Evolutionary conservation across 2,113 vertebrate species (phyloP).

Genomic region (Thalassarche chlororhynchos): DNA sequence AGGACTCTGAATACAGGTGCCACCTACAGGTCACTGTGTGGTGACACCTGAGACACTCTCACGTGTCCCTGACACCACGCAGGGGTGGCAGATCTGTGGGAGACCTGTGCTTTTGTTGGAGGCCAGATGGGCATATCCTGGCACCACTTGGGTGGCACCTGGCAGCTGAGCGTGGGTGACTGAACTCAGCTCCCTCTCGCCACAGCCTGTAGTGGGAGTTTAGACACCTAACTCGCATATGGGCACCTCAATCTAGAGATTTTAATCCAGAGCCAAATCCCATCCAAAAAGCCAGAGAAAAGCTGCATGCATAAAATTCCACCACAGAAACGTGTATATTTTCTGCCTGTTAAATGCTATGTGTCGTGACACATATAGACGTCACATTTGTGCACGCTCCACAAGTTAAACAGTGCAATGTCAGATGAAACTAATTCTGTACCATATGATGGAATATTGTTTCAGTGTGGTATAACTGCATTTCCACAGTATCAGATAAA

Average conservation of each 20-base stretch:
- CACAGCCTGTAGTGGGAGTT: not conserved
- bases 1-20: not conserved
- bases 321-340: not conserved
- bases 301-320: not conserved
- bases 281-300: not conserved
- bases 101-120: not conserved
- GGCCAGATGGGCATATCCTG: not conserved
- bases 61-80: fast-evolving
- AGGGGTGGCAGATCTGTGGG: not conserved
- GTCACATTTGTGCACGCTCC: not conserved
- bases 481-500: not conserved
- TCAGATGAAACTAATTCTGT: not conserved
- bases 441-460: not conserved
- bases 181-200: not conserved
- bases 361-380: not conserved
- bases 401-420: not conserved
- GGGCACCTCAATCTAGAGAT: not conserved
- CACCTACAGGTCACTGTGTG: not conserved
- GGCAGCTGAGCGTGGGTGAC: not conserved
- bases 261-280: not conserved
- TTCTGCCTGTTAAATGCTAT: not conserved
- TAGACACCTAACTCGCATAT: not conserved
- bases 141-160: not conserved
- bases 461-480: not conserved
- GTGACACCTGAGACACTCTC: not conserved